Evolutionary conservation across 2,888 invertebrate species (phyloP).

Genomic region (Geotrupes spiniger): DNA sequence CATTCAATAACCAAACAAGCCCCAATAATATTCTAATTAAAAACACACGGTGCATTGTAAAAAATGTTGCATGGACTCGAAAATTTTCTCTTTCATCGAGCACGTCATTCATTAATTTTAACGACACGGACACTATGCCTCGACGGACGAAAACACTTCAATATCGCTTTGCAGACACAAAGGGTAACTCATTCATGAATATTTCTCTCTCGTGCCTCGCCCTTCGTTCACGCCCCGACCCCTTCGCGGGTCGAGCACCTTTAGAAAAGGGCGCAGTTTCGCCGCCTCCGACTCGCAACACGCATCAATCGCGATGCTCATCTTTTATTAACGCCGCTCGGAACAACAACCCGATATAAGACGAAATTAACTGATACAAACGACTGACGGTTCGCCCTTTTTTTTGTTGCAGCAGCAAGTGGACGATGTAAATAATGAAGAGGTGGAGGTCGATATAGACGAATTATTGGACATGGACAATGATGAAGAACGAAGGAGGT

Average conservation of each 20-base stretch:
- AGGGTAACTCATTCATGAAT: too few relatives aligned
- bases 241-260: slow-evolving; percentile 8
- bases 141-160: too few relatives aligned
- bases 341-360: neutral
- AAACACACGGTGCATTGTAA: too few relatives aligned
- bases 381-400: too few relatives aligned
- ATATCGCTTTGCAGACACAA: too few relatives aligned
- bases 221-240: slow-evolving; percentile 4
- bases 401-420: slow-evolving; percentile 47
- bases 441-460: slow-evolving; percentile 92
- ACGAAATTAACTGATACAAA: neutral
- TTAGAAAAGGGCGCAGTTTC: neutral
- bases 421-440: slow-evolving; percentile 57
- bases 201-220: slow-evolving; percentile 7
- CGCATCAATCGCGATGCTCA: too few relatives aligned
- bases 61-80: too few relatives aligned
- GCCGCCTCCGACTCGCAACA: neutral
- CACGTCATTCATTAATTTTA: too few relatives aligned
- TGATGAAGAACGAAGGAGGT: slow-evolving; percentile 78
- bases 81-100: too few relatives aligned
- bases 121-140: too few relatives aligned
- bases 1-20: too few relatives aligned
- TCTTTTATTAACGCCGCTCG: neutral
- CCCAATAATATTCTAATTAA: too few relatives aligned
- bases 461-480: slow-evolving; percentile 93